Percentiles rank a stretch among this genome's conserved stretches.
Conservation (phyloP, 2,797 vertebrate genomes). For the Diplodus puntazzo region DNA sequence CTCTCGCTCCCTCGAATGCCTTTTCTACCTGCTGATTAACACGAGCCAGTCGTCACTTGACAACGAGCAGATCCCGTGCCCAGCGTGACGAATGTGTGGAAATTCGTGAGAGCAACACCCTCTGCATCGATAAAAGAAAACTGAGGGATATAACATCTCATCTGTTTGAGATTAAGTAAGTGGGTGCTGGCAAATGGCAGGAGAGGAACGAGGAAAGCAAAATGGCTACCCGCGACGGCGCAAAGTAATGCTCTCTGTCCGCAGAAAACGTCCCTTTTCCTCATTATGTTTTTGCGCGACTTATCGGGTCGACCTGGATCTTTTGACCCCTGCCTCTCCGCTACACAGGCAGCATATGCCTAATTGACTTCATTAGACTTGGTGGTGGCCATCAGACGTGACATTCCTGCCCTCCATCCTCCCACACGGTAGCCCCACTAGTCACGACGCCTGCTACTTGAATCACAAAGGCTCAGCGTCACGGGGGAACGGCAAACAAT, state of each 20-base stretch:
- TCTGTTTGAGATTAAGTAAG: conserved; percentile 7
- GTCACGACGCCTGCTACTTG: conserved; percentile 82
- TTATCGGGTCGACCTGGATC: not conserved
- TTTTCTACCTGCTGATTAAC: conserved; percentile 61
- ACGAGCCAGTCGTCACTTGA: conserved; percentile 7
- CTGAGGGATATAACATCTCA: not conserved
- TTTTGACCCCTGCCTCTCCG: conserved; percentile 30
- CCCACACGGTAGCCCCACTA: conserved; percentile 72
- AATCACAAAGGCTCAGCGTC: conserved; percentile 80
- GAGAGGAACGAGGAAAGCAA: not conserved
- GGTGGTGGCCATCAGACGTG: conserved; percentile 62
- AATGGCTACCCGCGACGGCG: not conserved
- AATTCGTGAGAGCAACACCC: conserved; percentile 6
- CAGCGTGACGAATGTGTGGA: conserved; percentile 10
- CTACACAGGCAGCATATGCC: conserved; percentile 20
- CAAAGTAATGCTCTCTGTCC: not conserved
- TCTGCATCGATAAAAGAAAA: not conserved
- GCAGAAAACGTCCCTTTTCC: not conserved
- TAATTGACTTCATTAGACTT: conserved; percentile 69
- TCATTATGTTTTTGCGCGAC: not conserved
- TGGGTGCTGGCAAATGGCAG: not conserved
- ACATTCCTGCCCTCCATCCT: conserved; percentile 69
- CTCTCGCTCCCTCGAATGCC: conserved; percentile 38
- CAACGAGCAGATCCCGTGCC: conserved; percentile 8
- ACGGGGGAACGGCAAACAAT: conserved; percentile 72